Conservation (phyloP, 2,888 invertebrate genomes). For the Thumatha senex region DNA sequence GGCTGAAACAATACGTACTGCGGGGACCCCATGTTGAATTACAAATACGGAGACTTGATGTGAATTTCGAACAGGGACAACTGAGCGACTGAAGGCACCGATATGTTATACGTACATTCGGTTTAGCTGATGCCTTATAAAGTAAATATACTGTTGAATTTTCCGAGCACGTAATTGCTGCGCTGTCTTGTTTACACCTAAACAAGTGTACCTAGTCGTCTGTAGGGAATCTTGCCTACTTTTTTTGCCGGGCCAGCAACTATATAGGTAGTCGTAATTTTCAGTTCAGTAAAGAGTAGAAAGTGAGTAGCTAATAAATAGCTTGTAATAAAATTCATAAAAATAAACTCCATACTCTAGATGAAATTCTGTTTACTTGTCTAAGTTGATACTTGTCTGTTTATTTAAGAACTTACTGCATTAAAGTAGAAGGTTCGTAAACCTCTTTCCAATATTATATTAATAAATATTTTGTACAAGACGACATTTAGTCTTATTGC, state of each 20-base stretch:
- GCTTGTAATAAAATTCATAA: no score
- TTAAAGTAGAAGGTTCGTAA: no score
- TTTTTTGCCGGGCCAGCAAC: conserved; percentile 5
- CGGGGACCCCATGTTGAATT: conserved; percentile 74
- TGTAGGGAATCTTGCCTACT: conserved; percentile 12
- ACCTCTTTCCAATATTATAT: no score
- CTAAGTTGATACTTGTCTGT: no score
- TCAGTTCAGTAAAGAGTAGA: no score
- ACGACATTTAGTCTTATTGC: no score
- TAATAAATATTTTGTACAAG: no score
- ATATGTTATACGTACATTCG: conserved; percentile 22
- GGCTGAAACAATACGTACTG: conserved; percentile 77
- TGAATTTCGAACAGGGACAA: conserved; percentile 72
- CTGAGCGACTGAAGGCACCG: conserved; percentile 12
- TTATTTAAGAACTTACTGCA: no score
- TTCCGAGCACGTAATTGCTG: conserved; percentile 30
- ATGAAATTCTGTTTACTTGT: no score
- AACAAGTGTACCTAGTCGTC: conserved; percentile 25
- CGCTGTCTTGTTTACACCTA: conserved; percentile 31
- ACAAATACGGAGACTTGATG: conserved; percentile 76
- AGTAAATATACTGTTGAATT: conserved; percentile 26
- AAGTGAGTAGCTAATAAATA: no score
- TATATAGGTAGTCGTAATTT: neutral
- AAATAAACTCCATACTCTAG: no score
- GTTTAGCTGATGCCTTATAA: conserved; percentile 24